These are phyloP conservation scores for Zaprionus lineosus DNA, from an alignment of 2,888 invertebrate genomes.

Conservation along the genomic window DNA sequence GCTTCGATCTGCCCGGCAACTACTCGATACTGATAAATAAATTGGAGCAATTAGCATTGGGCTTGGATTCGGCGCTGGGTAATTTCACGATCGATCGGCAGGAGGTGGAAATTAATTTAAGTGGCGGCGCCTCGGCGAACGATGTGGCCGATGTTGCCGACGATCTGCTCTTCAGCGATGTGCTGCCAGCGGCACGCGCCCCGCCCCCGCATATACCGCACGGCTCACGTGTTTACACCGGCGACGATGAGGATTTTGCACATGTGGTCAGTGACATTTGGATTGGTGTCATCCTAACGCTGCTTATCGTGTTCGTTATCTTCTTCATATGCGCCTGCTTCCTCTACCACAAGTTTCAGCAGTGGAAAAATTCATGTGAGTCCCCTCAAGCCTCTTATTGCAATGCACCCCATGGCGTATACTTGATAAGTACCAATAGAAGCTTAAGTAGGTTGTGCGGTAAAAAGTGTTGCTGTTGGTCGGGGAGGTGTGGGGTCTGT, in stretches of 20 bases:
- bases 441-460: slow-evolving; percentile 36
- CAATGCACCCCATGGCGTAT: slow-evolving; percentile 25
- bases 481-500: too few species aligned
- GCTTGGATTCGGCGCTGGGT: slow-evolving; percentile 77
- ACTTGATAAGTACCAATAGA: slow-evolving; percentile 19
- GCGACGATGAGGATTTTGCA: slow-evolving; percentile 83
- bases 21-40: slow-evolving; percentile 81
- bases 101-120: slow-evolving; percentile 75
- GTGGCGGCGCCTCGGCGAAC: slow-evolving; percentile 55
- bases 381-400: too few species aligned
- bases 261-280: slow-evolving; percentile 86
- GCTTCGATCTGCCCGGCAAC: slow-evolving; percentile 78
- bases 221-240: slow-evolving; percentile 63
- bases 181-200: slow-evolving; percentile 61
- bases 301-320: slow-evolving; percentile 86
- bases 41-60: slow-evolving; percentile 80
- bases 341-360: slow-evolving; percentile 86
- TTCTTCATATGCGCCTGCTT: slow-evolving; percentile 87
- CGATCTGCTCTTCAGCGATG: slow-evolving; percentile 62
- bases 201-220: slow-evolving; percentile 61
- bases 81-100: slow-evolving; percentile 79
- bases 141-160: slow-evolving; percentile 56
- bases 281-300: slow-evolving; percentile 86
- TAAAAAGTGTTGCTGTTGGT: too few species aligned
- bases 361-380: slow-evolving; percentile 86